phyloP scores from a whole-genome alignment of 2,113 vertebrate species.

The Tinamus guttatus region DNA sequence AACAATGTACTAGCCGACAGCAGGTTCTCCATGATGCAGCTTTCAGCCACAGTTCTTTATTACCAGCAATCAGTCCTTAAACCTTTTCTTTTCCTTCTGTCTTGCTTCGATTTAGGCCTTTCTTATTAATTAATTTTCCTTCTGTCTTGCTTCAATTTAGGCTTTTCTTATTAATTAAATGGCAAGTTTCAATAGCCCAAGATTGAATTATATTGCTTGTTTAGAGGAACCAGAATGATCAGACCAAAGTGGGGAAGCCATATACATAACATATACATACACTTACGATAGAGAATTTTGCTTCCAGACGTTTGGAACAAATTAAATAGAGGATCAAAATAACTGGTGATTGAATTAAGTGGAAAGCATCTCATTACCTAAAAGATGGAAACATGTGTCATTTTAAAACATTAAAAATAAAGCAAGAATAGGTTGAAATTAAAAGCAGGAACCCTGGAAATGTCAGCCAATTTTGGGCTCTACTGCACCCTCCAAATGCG shows the following conservation, averaged over 20 bases:
- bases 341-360: slow-evolving; percentile 73
- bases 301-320: slow-evolving; percentile 70
- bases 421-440: slow-evolving; percentile 63
- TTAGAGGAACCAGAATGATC: slow-evolving; percentile 44
- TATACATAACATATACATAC: slow-evolving; percentile 41
- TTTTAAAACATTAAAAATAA: slow-evolving; percentile 76
- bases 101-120: slow-evolving; percentile 9
- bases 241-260: slow-evolving; percentile 32
- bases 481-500: slow-evolving; percentile 9
- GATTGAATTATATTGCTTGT: slow-evolving; percentile 60
- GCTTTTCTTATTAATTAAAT: slow-evolving; percentile 66
- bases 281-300: slow-evolving; percentile 33
- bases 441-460: slow-evolving; percentile 63
- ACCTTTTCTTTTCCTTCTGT: background rate
- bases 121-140: slow-evolving; percentile 57
- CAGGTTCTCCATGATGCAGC: background rate
- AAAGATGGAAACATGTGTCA: slow-evolving; percentile 66
- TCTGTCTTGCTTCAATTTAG: background rate
- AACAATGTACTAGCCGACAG: background rate
- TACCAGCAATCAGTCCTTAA: background rate
- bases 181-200: slow-evolving; percentile 31
- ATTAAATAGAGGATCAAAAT: slow-evolving; percentile 73
- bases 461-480: slow-evolving; percentile 49
- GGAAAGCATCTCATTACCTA: slow-evolving; percentile 74
- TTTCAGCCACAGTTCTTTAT: background rate